A percentile compares a stretch with the other conserved stretches of the same genome.
Evolutionary conservation across 1,140 invertebrate genomes (phyloP).

Genomic region (Lucilia sericata): DNA sequence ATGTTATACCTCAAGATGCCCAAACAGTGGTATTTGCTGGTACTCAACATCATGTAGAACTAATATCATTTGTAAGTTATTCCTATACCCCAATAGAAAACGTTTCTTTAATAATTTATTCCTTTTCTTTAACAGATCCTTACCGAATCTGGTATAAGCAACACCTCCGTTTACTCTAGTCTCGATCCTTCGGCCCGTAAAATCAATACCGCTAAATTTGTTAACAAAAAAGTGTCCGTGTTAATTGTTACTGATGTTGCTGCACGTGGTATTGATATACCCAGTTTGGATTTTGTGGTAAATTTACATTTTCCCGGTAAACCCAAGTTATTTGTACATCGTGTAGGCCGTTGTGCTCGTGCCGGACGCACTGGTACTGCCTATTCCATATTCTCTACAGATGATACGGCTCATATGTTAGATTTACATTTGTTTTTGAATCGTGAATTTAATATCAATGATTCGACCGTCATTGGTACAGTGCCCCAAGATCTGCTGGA

Average conservation of each 20-base stretch:
- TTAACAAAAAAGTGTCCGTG: slow-evolving; percentile 80
- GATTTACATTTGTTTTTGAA: slow-evolving; percentile 96
- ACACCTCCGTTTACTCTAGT: slow-evolving; percentile 94
- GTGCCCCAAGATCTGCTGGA: slow-evolving; percentile 88
- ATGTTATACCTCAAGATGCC: slow-evolving; percentile 75
- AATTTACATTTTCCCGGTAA: slow-evolving; percentile 98
- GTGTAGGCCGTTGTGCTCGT: slow-evolving; percentile 97
- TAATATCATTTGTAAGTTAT: slow-evolving; percentile 60
- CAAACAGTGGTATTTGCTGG: slow-evolving; percentile 96
- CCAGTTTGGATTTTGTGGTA: slow-evolving; percentile 95
- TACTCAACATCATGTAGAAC: slow-evolving; percentile 99
- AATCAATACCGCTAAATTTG: slow-evolving; percentile 95
- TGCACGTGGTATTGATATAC: slow-evolving; percentile 97
- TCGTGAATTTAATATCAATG: slow-evolving; percentile 75
- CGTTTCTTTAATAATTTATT: not conserved
- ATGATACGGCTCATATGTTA: slow-evolving; percentile 92
- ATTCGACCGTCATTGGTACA: slow-evolving; percentile 71
- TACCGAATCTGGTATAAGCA: slow-evolving; percentile 81
- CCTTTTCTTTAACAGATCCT: slow-evolving; percentile 75
- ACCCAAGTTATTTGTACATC: slow-evolving; percentile 96
- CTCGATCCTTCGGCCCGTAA: slow-evolving; percentile 95
- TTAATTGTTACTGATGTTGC: slow-evolving; percentile 97
- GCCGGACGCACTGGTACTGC: slow-evolving; percentile 92
- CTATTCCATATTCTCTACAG: slow-evolving; percentile 87
- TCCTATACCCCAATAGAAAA: not conserved